phyloP scores from a whole-genome alignment of 1,140 invertebrate genomes.

The Telenomus remus region DNA sequence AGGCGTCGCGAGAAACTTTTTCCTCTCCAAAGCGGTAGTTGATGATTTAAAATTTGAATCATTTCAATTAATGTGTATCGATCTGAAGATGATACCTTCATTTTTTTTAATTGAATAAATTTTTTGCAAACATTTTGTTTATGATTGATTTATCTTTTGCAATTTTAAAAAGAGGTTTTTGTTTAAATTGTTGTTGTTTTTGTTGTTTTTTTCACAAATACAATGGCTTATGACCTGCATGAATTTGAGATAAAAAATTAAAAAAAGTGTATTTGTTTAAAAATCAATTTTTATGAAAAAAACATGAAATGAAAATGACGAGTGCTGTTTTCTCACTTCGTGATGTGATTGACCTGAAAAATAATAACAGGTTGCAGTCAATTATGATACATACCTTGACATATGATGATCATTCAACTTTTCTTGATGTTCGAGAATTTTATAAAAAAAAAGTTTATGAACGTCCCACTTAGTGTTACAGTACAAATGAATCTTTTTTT shows the following conservation, averaged over 20 bases:
- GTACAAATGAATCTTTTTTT: conserved; percentile 1
- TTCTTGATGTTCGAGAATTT: conserved; percentile 7
- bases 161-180: too few species aligned
- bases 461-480: conserved; percentile 12
- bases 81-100: too few species aligned
- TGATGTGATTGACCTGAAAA: background rate
- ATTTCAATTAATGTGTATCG: conserved; percentile 2
- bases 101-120: too few species aligned
- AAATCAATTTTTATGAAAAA: too few species aligned
- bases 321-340: background rate
- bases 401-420: conserved; percentile 31
- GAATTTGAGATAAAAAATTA: too few species aligned
- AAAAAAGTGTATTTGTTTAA: too few species aligned
- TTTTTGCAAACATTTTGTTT: too few species aligned
- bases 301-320: too few species aligned
- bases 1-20: conserved; percentile 39
- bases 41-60: conserved; percentile 28
- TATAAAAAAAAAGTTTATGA: conserved; percentile 2
- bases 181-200: too few species aligned
- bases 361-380: background rate
- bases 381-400: conserved; percentile 18
- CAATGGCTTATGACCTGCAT: too few species aligned
- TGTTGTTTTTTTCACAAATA: too few species aligned
- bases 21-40: conserved; percentile 9
- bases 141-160: too few species aligned